Base-by-base conservation (phyloP, 2,888 invertebrate species). In the Hymenopus coronatus region DNA sequence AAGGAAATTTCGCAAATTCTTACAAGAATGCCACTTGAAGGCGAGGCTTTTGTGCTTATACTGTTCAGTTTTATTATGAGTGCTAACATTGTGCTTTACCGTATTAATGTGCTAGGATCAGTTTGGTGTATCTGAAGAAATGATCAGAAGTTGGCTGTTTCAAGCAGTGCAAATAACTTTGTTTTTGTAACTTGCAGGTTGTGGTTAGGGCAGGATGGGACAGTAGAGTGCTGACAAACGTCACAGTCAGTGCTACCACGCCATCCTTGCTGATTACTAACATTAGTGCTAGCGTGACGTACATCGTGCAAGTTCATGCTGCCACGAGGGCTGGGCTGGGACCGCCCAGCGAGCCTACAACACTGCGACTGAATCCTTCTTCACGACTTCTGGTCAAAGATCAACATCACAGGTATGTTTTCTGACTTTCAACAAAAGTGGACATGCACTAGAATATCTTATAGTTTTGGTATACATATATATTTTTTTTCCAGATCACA, bases 261-360 rank as follows among this genome's bases (percentile, higher is more conserved):
- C 95, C 95, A 15, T 96, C 96, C 84, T 94, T 97, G 54, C 95
- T 97, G 84, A 94, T 98, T 92, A 96, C 96, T 90, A 97, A 98
- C 94, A 94, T 98, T 91, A 96, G 96, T 82, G 96, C 96, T 86
- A 97, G 97, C 91, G 95, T 97, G 91, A 96, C 96, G 91, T 98
- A 98, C 93, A 96, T 96, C 30, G 96, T 98, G 15, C 96, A 96
- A 93, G 96, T 98, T 88, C 97, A 98, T 30, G 98, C 98, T 28
- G 95, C 96, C 91, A 98, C 97, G 83, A 95, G 96, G 91, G 96
- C 96, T 28, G 98, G 98, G 46, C 93, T 96, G 84, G 98, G 98
- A 4, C 97, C 97, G 9, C 97, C 95, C 91, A 97, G 97, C 92
- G 94, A 95, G 91, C 96, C 97, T 90, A 96, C 96, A 25, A 94